A percentile compares a stretch with the other conserved stretches of the same genome.
Evolutionary conservation across 2,113 vertebrate species (phyloP).

Genomic region (Nothoprocta pentlandii): DNA sequence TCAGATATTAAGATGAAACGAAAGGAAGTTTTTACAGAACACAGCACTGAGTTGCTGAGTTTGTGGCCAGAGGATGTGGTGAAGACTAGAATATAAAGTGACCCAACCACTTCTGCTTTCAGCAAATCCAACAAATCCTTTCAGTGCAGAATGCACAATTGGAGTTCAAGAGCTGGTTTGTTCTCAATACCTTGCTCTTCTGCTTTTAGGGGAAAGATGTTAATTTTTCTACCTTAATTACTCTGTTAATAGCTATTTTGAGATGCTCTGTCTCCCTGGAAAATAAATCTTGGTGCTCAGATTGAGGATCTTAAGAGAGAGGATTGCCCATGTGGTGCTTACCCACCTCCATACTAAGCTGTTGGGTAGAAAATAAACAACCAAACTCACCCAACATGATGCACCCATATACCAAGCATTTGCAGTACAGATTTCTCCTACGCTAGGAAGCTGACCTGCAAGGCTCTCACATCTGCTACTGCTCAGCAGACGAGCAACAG

Average conservation of each 20-base stretch:
- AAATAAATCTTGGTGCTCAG: neutral
- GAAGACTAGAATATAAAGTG: neutral
- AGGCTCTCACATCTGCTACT: neutral
- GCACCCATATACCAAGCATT: neutral
- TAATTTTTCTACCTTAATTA: neutral
- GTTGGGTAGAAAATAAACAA: neutral
- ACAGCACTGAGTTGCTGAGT: neutral
- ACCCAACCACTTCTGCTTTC: neutral
- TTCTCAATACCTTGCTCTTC: neutral
- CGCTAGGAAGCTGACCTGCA: neutral
- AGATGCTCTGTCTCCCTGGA: neutral
- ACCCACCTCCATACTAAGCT: too few species aligned
- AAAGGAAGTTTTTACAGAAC: neutral
- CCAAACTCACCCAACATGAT: neutral
- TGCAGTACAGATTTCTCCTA: neutral
- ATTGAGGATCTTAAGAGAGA: neutral
- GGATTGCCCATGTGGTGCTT: rapidly evolving
- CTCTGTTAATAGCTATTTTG: neutral
- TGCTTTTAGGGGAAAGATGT: neutral
- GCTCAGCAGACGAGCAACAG: neutral
- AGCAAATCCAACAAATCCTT: neutral
- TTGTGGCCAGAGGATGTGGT: rapidly evolving
- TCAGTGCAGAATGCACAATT: neutral
- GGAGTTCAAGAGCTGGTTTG: neutral
- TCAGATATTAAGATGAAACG: neutral